Base-by-base conservation (phyloP, 37 sponge, comb jelly and placozoan species). In the Petrosia ficiformis region DNA sequence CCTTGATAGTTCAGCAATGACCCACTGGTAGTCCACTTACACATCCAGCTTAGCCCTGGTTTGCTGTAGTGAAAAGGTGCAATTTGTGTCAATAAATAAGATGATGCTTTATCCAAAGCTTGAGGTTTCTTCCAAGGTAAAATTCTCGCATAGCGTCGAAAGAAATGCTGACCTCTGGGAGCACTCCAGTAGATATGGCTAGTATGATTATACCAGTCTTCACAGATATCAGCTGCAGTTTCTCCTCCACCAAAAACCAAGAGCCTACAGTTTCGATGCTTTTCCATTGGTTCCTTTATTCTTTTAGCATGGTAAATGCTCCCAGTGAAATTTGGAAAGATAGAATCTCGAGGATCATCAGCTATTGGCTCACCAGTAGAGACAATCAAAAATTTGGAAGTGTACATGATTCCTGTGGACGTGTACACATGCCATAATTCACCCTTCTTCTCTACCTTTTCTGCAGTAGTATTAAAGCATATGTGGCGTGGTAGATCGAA, bases 211-310 rank as follows among this genome's bases (percentile, higher is more conserved):
- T 67, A 66, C 85, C 82, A 84, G 29, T 97, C 95, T 5, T 24
- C 69, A 59, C 85, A 84, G 43, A 97, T 82, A 65, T 97, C 97
- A 34, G 87, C 80, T 0, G 82, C 97, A 22, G 92, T 94, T 78
- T 97, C 95, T 26, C 97, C 97, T 39, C 96, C 91, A 16, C 97
- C 97, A 11, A 94, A 71, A 16, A 97, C 57, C 24, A 97, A 73
- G 22, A 93, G 77, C 21, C 90, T 41, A 61, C 89, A 65, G 4
- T 75, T 89, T 28, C 57, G 32, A 48, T 77, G 69, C 57, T 87
- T 70, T 31, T 72, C 65, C 4, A 69, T 2, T 3, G 79, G 74
- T 22, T 43, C 61, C 65, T 92, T 92, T 57, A 92, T 84, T 57
- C 80, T 78, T 0, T 39, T 44, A 39, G 93, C 79, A 81, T 92